Evolutionary conservation across 92 coral and sea anemone genomes (phyloP).

Genomic region (Zoanthus sociatus): DNA sequence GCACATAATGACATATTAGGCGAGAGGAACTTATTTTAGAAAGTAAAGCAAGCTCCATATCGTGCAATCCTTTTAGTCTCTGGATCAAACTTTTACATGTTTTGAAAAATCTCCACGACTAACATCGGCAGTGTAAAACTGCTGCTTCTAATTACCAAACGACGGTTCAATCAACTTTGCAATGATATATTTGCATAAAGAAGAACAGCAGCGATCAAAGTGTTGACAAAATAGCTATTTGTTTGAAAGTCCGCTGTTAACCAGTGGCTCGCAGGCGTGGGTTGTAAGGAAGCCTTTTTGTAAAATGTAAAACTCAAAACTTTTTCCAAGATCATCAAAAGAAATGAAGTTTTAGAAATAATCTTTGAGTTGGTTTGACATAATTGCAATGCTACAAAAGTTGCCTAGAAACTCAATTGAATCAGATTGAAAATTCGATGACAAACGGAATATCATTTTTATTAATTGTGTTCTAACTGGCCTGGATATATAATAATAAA

Average conservation of each 20-base stretch:
- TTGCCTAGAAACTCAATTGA: too few relatives aligned
- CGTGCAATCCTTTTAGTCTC: neutral
- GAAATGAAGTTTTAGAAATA: too few relatives aligned
- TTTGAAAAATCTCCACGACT: neutral
- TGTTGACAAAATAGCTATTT: neutral
- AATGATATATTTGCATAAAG: slow-evolving; percentile 35
- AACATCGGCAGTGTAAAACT: neutral
- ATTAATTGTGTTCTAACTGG: too few relatives aligned
- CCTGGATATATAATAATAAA: too few relatives aligned
- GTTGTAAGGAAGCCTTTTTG: neutral
- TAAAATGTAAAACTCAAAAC: too few relatives aligned
- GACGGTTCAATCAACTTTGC: slow-evolving; percentile 16
- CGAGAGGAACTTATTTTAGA: neutral
- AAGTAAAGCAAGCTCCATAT: neutral
- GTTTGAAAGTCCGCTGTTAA: slow-evolving; percentile 34
- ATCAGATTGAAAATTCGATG: too few relatives aligned
- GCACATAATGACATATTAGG: neutral
- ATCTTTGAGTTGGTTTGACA: too few relatives aligned
- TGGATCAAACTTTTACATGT: neutral
- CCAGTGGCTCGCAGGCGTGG: slow-evolving; percentile 32
- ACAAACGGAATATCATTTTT: too few relatives aligned
- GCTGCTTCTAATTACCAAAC: neutral
- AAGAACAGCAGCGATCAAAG: slow-evolving; percentile 11
- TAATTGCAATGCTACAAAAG: too few relatives aligned
- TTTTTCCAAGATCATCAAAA: too few relatives aligned